Evolutionary conservation across 2,888 invertebrate genomes (phyloP), one percentile per base, ranked within the genome.

Genomic region (Microctonus aethiopoides): DNA sequence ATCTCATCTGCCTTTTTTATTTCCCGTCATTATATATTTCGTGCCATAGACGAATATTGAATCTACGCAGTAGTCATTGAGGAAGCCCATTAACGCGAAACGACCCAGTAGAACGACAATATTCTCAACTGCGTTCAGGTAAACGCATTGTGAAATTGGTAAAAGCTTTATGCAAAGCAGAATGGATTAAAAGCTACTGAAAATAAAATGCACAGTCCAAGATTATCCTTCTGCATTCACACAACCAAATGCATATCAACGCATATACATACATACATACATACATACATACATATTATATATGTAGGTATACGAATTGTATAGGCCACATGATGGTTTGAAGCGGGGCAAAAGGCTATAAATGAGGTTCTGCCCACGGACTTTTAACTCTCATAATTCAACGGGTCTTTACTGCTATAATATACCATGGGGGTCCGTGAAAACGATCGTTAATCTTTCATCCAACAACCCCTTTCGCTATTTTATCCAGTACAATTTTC

Each of bases 151-250:
- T 64, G 57, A 60, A 68, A 69, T 29, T 57, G 46, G 16, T 46
- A 46, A 32, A 67, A 61, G 57, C 51, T 77, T 79, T 78, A 80
- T 81, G 81, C 79, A 79, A 81, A 81, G 75, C 72, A 79, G 78
- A 78, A 78, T 76, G 79, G 80, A 81, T 81, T 81, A 81, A 81
- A 80, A 81, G 77, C 76, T 77, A 77, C 77, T 75, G 75, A 74
- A 16, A 78, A 80, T 79, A 78, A 79, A 78, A 78, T 76, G 75
- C 77, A 78, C 76, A 63, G 76, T 26, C 74, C 76, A 74, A 77
- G 78, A 77, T 77, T 79, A 77, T 77, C 75, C 79, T 26, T 29
- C 16, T 76, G 76, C 74, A 77, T 78, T 76, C 75, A 39, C 13
- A 39, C 36, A 67, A 57, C 4, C 36, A 60, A 54, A 54, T 29